These are phyloP conservation scores for Nephrocerus scutellatus DNA, from an alignment of 2,888 invertebrate species.

Conservation along the genomic window DNA sequence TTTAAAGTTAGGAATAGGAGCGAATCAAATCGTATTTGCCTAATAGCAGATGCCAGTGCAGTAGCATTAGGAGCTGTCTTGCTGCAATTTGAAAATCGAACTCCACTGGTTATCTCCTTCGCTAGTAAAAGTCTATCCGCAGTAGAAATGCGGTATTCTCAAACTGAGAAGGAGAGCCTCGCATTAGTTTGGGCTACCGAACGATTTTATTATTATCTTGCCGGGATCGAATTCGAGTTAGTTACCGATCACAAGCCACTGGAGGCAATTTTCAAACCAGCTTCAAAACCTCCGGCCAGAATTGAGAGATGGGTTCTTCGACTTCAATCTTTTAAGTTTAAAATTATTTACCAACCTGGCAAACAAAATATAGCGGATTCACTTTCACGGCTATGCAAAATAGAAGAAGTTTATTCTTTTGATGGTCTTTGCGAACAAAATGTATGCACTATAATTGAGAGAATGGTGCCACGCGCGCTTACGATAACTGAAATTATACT, in stretches of 20 bases:
- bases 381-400: constrained; percentile 10
- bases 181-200: constrained; percentile 10
- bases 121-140: constrained; percentile 37
- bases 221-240: constrained; percentile 11
- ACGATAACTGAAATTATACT: constrained; percentile 11
- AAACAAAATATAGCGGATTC: constrained; percentile 7
- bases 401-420: constrained; percentile 8
- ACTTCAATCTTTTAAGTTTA: no score
- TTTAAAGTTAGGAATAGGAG: no score
- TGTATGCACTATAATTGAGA: constrained; percentile 14
- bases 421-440: constrained; percentile 11
- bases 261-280: constrained; percentile 16
- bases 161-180: constrained; percentile 17
- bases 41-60: constrained; percentile 34
- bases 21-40: constrained; percentile 26
- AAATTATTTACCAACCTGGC: not conserved
- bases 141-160: constrained; percentile 29
- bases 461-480: constrained; percentile 7
- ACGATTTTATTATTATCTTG: constrained; percentile 9
- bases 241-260: constrained; percentile 19
- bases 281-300: constrained; percentile 6
- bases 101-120: constrained; percentile 36
- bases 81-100: constrained; percentile 15
- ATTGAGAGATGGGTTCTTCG: constrained; percentile 10
- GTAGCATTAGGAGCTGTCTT: constrained; percentile 23